These are phyloP conservation scores for Synaphobranchus kaupii DNA, from an alignment of 2,797 vertebrate genomes.

Conservation along the genomic window DNA sequence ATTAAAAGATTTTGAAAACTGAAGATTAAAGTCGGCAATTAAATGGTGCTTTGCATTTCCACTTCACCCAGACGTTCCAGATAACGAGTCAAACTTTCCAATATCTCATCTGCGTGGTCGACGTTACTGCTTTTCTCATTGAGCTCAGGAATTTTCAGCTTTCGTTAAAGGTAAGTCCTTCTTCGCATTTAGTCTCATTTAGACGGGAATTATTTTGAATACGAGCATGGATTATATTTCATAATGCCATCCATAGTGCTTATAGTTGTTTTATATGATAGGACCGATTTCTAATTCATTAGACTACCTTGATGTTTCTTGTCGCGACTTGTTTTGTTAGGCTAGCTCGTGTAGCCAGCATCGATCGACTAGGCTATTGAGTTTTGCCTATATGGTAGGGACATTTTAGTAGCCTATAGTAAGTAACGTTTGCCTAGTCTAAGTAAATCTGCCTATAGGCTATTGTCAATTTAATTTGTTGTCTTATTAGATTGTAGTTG, in stretches of 20 bases:
- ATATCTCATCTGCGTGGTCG: slow-evolving; percentile 37
- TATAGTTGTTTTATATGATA: background rate
- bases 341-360: background rate
- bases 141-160: background rate
- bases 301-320: background rate
- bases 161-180: background rate
- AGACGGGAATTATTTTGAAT: background rate
- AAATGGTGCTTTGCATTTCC: slow-evolving; percentile 27
- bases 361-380: no score
- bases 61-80: background rate
- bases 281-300: background rate
- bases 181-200: background rate
- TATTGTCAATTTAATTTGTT: background rate
- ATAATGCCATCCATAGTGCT: background rate
- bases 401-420: no score
- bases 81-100: slow-evolving; percentile 58
- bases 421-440: no score
- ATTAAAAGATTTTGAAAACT: background rate
- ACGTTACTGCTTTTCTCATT: background rate
- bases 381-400: background rate
- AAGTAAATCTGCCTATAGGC: background rate
- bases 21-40: slow-evolving; percentile 16
- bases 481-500: background rate
- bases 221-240: slow-evolving; percentile 18
- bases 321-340: background rate